A percentile compares a stretch with the other conserved stretches of the same genome.
phyloP scores from a whole-genome alignment of 2,113 vertebrate genomes.

The Jacana jacana region DNA sequence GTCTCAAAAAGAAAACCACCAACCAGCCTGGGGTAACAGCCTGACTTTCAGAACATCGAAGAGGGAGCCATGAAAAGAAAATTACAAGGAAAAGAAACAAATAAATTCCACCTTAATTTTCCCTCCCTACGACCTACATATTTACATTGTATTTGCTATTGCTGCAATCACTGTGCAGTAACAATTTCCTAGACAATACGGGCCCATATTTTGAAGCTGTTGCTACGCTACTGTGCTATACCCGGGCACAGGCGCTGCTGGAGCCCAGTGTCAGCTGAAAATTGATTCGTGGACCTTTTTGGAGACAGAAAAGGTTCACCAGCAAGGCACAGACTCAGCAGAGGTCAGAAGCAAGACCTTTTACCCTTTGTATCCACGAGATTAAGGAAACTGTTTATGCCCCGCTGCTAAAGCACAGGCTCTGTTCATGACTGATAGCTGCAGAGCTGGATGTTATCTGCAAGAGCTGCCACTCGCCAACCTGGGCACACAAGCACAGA shows the following conservation, averaged over 20 bases:
- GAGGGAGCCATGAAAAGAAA: neutral
- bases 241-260: neutral
- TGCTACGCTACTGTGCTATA: slow-evolving; percentile 23
- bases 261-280: neutral
- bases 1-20: neutral
- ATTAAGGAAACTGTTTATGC: neutral
- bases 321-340: neutral
- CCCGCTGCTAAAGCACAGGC: neutral
- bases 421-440: neutral
- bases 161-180: neutral
- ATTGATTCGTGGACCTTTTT: neutral
- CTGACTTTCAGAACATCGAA: neutral
- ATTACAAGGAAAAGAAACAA: neutral
- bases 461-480: neutral
- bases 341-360: neutral
- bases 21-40: neutral
- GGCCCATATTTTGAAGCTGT: slow-evolving; percentile 28
- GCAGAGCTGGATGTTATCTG: neutral
- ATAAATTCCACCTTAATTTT: neutral
- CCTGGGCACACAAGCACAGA: neutral
- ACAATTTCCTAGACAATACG: slow-evolving; percentile 31
- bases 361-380: neutral
- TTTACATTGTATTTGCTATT: neutral
- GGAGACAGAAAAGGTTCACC: neutral
- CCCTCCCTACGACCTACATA: neutral